These are phyloP conservation scores for Gerris buenoi DNA, from an alignment of 1,140 invertebrate species.

Conservation along the genomic window DNA sequence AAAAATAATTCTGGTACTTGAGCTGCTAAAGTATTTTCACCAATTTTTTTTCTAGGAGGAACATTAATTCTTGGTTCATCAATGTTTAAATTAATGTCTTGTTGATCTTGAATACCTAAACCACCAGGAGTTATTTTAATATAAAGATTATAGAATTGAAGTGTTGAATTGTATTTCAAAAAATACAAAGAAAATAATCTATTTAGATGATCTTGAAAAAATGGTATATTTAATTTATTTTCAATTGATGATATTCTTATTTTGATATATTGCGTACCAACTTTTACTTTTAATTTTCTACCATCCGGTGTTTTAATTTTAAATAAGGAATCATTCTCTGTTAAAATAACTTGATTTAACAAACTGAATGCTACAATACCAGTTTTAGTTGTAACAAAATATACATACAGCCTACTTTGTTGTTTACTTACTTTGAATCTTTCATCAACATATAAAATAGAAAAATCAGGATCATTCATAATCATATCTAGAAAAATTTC, in stretches of 20 bases:
- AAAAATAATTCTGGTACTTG: not conserved
- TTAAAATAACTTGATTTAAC: not conserved
- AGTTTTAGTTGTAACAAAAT: not conserved
- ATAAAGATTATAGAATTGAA: not conserved
- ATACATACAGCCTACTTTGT: not conserved
- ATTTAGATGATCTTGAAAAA: not conserved
- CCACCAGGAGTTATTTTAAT: not conserved
- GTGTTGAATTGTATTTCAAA: not conserved
- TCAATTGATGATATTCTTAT: not conserved
- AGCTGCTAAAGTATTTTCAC: not conserved
- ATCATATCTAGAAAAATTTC: not conserved
- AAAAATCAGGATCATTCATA: not conserved
- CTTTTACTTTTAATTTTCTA: not conserved
- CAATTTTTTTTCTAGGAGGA: not conserved
- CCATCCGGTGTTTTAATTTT: not conserved
- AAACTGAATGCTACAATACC: not conserved
- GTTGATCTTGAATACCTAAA: not conserved
- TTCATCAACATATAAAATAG: not conserved
- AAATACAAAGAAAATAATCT: not conserved
- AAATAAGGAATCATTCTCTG: not conserved
- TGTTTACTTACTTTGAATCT: not conserved
- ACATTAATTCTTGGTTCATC: not conserved
- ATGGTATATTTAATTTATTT: not conserved
- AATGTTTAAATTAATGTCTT: not conserved
- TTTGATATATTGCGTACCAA: not conserved